Base-by-base conservation (phyloP, 2,888 invertebrate species). In the Drosophila rubida region DNA sequence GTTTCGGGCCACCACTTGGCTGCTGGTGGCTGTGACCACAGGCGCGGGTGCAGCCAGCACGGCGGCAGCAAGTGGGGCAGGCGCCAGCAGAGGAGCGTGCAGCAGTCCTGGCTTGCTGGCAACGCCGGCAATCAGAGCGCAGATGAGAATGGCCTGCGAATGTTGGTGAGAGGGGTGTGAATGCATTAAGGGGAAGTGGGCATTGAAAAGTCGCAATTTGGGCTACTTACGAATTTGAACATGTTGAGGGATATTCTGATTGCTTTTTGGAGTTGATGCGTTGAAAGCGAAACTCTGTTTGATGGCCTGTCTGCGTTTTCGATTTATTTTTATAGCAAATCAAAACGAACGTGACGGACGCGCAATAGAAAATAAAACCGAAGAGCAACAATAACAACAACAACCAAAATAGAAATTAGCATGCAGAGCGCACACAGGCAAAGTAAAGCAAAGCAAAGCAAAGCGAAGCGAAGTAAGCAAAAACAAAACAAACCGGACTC, bases 11-110 rank as follows among this genome's bases (percentile, higher is more conserved):
- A 87, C 67, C 41, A 81, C 72, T 57, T 87, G 84, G 45, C 79
- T 87, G 49, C 86, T 87, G 46, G 80, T 83, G 55, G 87, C 85
- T 19, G 87, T 86, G 27, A 87, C 73, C 13, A 81, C 72, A 0
- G 78, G 78, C n/a, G 77, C 78, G 9, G 86, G 80, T 4, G 81
- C 81, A 22, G 81, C 79, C 16, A 75, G n/a, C 7, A 74, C 55
- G 19, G 75, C 58, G 6, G 66, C 50, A 1, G 73, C n/a, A 7
- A 74, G 54, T 14, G 75, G 60, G 6, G 66, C 50, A 1, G 73
- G 68, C 9, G 68, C 73, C 19, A 45, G 54, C 16, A 73, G 13
- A 2, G 60, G 69, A 7, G 51, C 19, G 14, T 66, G 69, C 49
- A 62, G 55, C 1, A 78, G 7, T 44, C 73, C 77, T 1, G 86